Conservation (phyloP, 2,797 vertebrate species). For the Garrulus glandarius region DNA sequence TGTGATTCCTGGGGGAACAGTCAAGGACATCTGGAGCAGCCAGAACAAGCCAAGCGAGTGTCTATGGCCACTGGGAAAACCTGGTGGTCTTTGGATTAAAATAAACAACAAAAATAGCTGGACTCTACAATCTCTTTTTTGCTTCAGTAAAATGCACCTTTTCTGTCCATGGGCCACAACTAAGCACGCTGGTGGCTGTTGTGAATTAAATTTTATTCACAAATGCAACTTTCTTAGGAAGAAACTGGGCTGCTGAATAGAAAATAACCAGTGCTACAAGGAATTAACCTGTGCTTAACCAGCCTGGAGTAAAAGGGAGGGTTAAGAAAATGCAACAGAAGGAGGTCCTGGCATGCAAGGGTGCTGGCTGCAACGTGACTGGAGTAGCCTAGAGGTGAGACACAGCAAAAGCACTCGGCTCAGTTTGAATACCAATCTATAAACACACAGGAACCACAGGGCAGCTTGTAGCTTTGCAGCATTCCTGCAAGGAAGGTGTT, state of each 20-base stretch:
- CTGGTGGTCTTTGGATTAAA: neutral
- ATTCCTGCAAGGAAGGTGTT: neutral
- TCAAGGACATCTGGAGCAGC: neutral
- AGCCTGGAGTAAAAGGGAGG: neutral
- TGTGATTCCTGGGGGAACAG: neutral
- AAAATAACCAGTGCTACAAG: neutral
- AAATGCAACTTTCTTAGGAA: neutral
- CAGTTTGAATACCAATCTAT: neutral
- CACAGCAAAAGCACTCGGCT: neutral
- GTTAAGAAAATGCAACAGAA: neutral
- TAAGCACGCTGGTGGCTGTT: neutral
- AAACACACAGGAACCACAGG: constrained; percentile 16
- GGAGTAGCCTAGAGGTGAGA: neutral
- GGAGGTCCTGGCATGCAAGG: neutral
- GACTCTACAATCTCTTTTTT: neutral
- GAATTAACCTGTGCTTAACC: neutral
- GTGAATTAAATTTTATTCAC: neutral
- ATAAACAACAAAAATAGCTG: neutral
- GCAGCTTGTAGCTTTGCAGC: neutral
- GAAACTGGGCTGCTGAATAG: neutral
- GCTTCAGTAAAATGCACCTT: neutral
- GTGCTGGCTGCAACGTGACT: neutral
- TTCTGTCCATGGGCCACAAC: neutral
- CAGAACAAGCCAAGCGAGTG: neutral
- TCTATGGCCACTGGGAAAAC: neutral